Base-by-base conservation (phyloP, 2,797 vertebrate genomes). In the Pyrocephalus nanus region DNA sequence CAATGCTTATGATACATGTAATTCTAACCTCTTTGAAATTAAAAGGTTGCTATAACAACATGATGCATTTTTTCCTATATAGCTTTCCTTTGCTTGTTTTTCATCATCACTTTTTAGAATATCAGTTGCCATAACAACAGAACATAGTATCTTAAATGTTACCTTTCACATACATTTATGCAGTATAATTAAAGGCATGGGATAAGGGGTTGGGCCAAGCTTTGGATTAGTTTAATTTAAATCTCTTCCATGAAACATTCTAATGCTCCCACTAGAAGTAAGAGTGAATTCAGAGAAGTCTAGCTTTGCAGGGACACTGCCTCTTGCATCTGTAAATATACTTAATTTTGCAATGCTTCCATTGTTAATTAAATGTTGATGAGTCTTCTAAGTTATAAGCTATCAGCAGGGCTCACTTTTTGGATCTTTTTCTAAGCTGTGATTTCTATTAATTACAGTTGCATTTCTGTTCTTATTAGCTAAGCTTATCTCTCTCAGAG, bases 71-170 rank as follows among this genome's bases (percentile, higher is more conserved):
- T 54, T 89, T 72, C 79, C 58, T 73, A 53, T 29, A 27, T 69
- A 84, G 34, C 12, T 90, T 92, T 87, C 61, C 43, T 92, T 84
- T 95, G 32, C 38, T 66, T 91, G 62, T 77, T 92, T 96, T 53
- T 84, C 55, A 50, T 53, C 13, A 76, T 65, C 14, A 26, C 26
- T 69, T 90, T 91, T 90, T 72, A 92, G 73, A 90, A 65, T 48
- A 92, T 88, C 43, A 40, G 91, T 97, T 97, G 81, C 90, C 77
- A 82, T 97, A 95, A 92, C 93, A 95, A 97, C 90, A 54, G 12
- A 93, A 75, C 42, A 43, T 18, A 58, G 20, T 85, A 88, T 76
- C 90, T 95, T 86, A 88, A 85, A 64, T 45, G 15, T 9, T 38
- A 76, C 32, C 45, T 84, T 93, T 92, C 71, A 15, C 72, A 25